These are phyloP conservation scores for Drosophila seguyi DNA, from an alignment of 1,140 invertebrate species.

Conservation along the genomic window DNA sequence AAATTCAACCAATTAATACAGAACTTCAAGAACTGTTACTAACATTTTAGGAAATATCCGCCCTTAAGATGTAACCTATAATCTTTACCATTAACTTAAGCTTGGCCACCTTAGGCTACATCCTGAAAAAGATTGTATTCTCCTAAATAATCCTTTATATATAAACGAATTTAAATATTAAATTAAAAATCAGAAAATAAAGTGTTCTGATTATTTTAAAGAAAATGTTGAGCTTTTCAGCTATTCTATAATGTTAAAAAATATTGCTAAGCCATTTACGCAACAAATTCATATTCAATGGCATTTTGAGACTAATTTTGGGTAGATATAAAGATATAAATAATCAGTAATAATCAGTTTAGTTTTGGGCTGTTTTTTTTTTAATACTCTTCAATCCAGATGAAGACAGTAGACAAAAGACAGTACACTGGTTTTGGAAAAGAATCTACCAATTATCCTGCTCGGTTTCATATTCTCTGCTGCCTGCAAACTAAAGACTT, in stretches of 20 bases:
- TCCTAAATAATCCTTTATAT: no score
- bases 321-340: not conserved
- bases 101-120: no score
- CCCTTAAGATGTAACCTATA: no score
- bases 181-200: no score
- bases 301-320: not conserved
- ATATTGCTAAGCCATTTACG: not conserved
- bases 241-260: not conserved
- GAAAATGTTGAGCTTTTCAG: no score
- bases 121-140: no score
- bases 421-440: not conserved
- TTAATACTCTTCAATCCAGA: not conserved
- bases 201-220: no score
- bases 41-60: no score
- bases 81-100: no score
- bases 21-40: no score
- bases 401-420: not conserved
- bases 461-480: not conserved
- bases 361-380: not conserved
- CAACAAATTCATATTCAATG: not conserved
- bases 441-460: not conserved
- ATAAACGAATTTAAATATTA: no score
- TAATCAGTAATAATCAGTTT: not conserved
- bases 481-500: not conserved
- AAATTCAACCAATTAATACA: not conserved